These are phyloP conservation scores for Edolisoma coerulescens DNA, from an alignment of 2,113 vertebrate genomes.

Conservation along the genomic window DNA sequence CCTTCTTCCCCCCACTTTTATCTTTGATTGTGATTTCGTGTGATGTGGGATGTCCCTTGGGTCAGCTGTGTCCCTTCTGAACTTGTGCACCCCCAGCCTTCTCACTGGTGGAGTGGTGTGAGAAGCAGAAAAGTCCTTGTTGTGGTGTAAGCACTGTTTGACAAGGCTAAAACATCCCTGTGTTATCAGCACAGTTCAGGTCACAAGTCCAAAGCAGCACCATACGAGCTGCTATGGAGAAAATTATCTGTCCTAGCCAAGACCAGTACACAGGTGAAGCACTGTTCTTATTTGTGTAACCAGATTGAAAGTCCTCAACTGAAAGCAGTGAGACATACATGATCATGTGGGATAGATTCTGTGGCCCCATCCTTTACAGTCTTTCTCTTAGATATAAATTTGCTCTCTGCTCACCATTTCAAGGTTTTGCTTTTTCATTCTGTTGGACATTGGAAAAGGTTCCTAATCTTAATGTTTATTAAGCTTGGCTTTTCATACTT, in stretches of 20 bases:
- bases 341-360: neutral
- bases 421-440: neutral
- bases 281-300: neutral
- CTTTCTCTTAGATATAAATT: neutral
- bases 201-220: neutral
- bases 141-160: neutral
- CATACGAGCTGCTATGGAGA: neutral
- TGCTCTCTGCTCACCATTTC: neutral
- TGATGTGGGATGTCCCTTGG: neutral
- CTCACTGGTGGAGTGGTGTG: accelerated
- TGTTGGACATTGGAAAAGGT: neutral
- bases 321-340: neutral
- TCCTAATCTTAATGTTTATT: neutral
- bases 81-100: neutral
- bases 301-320: neutral
- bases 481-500: neutral
- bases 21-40: neutral
- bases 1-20: neutral
- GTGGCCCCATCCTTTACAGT: accelerated
- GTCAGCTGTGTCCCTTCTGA: neutral
- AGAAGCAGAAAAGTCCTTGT: neutral
- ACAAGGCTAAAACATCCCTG: neutral
- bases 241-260: neutral
- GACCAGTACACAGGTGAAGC: neutral
- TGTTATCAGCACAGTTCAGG: neutral